Conservation (phyloP, 2,888 invertebrate species). For the Eilema depressum region DNA sequence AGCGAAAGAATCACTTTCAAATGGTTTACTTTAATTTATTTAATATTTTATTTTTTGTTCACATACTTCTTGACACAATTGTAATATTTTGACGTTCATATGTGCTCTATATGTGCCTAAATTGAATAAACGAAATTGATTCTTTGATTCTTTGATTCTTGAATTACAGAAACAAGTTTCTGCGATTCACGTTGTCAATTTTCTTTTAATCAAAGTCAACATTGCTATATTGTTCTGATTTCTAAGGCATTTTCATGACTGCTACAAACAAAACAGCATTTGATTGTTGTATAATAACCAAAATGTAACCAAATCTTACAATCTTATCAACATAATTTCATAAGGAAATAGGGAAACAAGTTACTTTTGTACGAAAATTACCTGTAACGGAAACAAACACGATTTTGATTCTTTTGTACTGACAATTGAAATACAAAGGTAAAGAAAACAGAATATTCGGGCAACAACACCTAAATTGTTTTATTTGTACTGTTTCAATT, state of each 20-base stretch:
- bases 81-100: too few species aligned
- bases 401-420: background rate
- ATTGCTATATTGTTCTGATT: background rate
- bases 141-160: too few species aligned
- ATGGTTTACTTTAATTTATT: too few species aligned
- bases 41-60: too few species aligned
- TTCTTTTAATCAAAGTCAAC: background rate
- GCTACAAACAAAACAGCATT: background rate
- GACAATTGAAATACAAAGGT: background rate
- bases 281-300: background rate
- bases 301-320: background rate
- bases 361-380: background rate
- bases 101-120: too few species aligned
- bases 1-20: too few species aligned
- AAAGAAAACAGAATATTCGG: background rate
- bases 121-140: too few species aligned
- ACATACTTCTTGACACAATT: too few species aligned
- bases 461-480: background rate
- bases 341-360: slow-evolving; percentile 3
- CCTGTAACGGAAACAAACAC: slow-evolving; percentile 5
- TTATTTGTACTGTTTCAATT: background rate
- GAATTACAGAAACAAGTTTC: background rate
- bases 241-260: background rate
- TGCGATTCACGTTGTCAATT: background rate
- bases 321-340: slow-evolving; percentile 3